Conservation (phyloP, 1,140 invertebrate genomes). For the Diachasmimorpha longicaudata region DNA sequence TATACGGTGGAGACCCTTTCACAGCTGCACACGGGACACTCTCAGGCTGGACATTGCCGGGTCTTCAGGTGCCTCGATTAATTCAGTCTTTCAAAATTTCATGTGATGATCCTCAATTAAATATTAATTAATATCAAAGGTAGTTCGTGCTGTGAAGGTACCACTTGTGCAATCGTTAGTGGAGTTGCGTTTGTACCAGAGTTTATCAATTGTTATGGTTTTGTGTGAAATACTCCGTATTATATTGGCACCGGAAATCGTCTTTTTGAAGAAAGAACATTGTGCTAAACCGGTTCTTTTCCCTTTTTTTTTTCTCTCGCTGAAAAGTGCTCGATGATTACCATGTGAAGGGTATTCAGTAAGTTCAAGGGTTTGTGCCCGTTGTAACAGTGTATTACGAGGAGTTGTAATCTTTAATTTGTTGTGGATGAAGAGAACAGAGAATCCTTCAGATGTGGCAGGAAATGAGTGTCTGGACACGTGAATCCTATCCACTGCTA, state of each 20-base stretch:
- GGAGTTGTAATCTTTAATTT: neutral
- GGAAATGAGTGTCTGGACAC: constrained; percentile 18
- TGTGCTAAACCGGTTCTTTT: neutral
- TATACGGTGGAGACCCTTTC: constrained; percentile 23
- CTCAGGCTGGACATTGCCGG: constrained; percentile 15
- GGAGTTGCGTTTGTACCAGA: neutral
- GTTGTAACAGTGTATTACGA: neutral
- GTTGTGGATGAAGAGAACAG: neutral
- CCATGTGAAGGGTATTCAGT: neutral
- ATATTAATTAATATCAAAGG: neutral
- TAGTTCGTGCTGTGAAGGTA: neutral
- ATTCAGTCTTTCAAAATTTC: neutral
- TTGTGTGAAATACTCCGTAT: neutral
- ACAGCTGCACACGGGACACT: constrained; percentile 4
- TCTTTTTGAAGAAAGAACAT: neutral
- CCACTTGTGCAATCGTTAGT: neutral
- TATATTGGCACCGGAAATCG: neutral
- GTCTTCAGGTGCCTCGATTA: neutral
- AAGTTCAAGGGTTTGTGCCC: neutral
- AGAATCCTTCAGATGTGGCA: constrained; percentile 12
- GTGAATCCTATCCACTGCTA: constrained; percentile 14
- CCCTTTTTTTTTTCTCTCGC: neutral
- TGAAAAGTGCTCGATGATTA: neutral
- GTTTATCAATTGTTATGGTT: neutral
- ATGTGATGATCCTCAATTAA: neutral